phyloP scores from a whole-genome alignment of 2,797 vertebrate species.

The Scomberomorus guttatus region DNA sequence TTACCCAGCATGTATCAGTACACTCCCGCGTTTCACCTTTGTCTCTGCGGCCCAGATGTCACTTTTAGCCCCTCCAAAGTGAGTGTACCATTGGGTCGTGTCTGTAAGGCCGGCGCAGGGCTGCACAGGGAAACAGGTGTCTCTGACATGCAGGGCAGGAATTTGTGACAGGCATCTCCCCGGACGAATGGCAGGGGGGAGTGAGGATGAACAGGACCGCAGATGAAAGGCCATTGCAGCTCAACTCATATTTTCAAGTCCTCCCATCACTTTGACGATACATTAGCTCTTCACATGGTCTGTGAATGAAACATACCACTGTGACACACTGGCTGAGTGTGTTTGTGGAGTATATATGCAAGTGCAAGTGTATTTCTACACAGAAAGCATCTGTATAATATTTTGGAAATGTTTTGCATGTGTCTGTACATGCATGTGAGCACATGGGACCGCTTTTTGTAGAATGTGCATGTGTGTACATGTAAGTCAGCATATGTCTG shows the following conservation, averaged over 20 bases:
- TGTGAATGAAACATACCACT: conserved; percentile 23
- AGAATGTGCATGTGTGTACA: neutral
- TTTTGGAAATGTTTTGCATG: conserved; percentile 33
- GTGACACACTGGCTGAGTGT: conserved; percentile 21
- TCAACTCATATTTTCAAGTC: conserved; percentile 31
- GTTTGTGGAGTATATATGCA: neutral
- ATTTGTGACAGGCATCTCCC: conserved; percentile 68
- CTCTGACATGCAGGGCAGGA: conserved; percentile 60
- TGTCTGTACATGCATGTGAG: conserved; percentile 31
- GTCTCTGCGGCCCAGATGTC: conserved; percentile 64
- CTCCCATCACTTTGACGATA: conserved; percentile 36
- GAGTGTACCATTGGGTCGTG: conserved; percentile 50
- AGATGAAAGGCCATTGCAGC: conserved; percentile 56
- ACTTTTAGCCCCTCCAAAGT: conserved; percentile 29
- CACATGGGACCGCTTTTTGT: conserved; percentile 12
- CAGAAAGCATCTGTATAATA: conserved; percentile 26
- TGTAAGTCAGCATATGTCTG: neutral
- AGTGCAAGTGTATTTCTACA: conserved; percentile 6
- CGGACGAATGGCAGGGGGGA: conserved; percentile 32
- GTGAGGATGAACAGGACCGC: conserved; percentile 70
- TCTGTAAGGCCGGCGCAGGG: conserved; percentile 43
- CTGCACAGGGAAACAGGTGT: conserved; percentile 61
- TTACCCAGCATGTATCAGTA: conserved; percentile 23
- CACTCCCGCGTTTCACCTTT: conserved; percentile 33
- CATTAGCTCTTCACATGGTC: conserved; percentile 1